Evolutionary conservation across 2,888 invertebrate genomes (phyloP).

Genomic region (Melipona bicolor): DNA sequence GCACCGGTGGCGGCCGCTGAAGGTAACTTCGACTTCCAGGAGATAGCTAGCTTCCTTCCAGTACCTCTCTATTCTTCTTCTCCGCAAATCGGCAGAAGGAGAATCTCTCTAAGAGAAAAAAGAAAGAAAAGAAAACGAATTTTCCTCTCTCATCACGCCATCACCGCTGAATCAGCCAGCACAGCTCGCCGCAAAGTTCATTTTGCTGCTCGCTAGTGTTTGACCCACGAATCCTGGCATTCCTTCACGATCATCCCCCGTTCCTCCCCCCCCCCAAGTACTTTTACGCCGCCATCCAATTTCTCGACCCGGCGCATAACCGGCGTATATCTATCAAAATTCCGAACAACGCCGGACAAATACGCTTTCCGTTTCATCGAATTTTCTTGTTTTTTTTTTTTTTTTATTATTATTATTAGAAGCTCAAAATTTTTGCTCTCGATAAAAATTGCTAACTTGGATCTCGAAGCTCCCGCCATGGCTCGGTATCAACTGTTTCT

Average conservation of each 20-base stretch:
- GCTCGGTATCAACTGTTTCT: background rate
- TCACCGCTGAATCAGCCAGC: conserved; percentile 82
- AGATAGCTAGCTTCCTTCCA: conserved; percentile 86
- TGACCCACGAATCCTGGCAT: conserved; percentile 67
- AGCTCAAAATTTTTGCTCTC: conserved; percentile 3
- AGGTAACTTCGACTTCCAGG: conserved; percentile 87
- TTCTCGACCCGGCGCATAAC: conserved; percentile 32
- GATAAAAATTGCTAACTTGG: background rate
- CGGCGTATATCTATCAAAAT: conserved; percentile 27
- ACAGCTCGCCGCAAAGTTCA: conserved; percentile 82
- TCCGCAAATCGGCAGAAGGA: conserved; percentile 74
- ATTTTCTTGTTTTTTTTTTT: conserved; percentile 10
- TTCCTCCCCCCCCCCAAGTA: conserved; percentile 9
- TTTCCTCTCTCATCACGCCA: conserved; percentile 78
- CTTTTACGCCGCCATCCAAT: conserved; percentile 32
- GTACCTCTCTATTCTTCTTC: conserved; percentile 78
- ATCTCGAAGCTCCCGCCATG: background rate
- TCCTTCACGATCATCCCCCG: conserved; percentile 49
- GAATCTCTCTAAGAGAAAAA: conserved; percentile 64
- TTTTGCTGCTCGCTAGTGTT: conserved; percentile 82
- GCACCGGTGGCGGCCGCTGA: conserved; percentile 84
- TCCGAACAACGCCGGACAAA: conserved; percentile 29
- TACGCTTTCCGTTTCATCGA: conserved; percentile 11
- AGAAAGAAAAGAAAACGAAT: conserved; percentile 62
- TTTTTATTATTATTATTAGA: too few relatives aligned